Percentiles rank a stretch among this genome's conserved stretches.
These are phyloP conservation scores for Tetraneura akinire DNA, from an alignment of 1,140 invertebrate genomes.

Conservation along the genomic window DNA sequence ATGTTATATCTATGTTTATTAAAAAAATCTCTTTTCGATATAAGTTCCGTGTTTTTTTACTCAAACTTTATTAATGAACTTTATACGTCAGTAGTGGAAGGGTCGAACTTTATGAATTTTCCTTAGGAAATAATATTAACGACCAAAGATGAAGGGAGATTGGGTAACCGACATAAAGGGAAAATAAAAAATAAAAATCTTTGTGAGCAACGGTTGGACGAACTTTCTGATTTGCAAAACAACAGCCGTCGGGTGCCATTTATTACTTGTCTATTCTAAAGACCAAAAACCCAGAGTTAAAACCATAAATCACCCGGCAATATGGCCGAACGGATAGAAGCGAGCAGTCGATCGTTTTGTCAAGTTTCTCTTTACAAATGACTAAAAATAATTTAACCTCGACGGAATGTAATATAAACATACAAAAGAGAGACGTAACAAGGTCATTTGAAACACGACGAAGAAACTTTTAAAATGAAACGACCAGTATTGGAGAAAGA, in stretches of 20 bases:
- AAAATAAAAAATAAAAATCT: conserved; percentile 20
- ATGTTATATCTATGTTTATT: conserved; percentile 39
- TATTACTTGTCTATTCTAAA: conserved; percentile 42
- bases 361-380: conserved; percentile 41
- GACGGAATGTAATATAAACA: background rate
- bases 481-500: background rate
- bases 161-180: background rate
- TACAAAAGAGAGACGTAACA: conserved; percentile 8
- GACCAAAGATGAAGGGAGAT: conserved; percentile 10
- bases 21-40: conserved; percentile 49
- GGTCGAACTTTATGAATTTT: conserved; percentile 42
- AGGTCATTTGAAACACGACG: conserved; percentile 9
- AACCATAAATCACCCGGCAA: conserved; percentile 44
- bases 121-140: conserved; percentile 39
- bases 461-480: background rate
- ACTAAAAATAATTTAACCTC: conserved; percentile 44
- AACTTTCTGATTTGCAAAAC: conserved; percentile 49
- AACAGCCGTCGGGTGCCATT: conserved; percentile 49
- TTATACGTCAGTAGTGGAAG: conserved; percentile 26
- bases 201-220: conserved; percentile 33
- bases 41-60: conserved; percentile 21
- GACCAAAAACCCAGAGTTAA: conserved; percentile 34
- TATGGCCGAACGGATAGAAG: conserved; percentile 35
- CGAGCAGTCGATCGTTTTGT: conserved; percentile 45
- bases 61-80: conserved; percentile 49